Evolutionary conservation across 1,140 invertebrate species (phyloP).

Genomic region (Goniozus legneri): DNA sequence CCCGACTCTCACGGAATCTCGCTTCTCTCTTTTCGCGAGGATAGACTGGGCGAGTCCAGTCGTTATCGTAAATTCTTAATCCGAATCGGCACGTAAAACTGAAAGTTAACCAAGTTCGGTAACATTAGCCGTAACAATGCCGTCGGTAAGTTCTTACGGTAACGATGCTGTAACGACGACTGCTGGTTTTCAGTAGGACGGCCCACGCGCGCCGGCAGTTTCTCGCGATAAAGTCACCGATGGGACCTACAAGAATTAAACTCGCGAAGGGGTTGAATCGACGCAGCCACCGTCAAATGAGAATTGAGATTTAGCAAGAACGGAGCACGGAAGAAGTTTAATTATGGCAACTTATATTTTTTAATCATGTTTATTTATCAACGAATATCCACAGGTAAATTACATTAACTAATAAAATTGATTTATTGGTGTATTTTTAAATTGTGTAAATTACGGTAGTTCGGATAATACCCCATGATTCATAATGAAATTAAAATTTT

Average conservation of each 20-base stretch:
- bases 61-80: constrained; percentile 56
- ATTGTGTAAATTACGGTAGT: too few relatives aligned
- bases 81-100: constrained; percentile 54
- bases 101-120: constrained; percentile 52
- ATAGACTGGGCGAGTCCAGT: constrained; percentile 30
- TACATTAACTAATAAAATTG: too few relatives aligned
- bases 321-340: too few relatives aligned
- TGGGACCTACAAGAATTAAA: constrained; percentile 52
- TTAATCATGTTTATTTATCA: too few relatives aligned
- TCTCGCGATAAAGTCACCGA: constrained; percentile 53
- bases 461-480: too few relatives aligned
- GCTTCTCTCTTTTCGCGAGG: too few relatives aligned
- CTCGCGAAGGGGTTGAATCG: constrained; percentile 38
- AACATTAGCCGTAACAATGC: constrained; percentile 54
- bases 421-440: too few relatives aligned
- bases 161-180: constrained; percentile 54
- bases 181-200: too few relatives aligned
- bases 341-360: too few relatives aligned
- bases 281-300: constrained; percentile 17
- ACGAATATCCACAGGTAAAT: too few relatives aligned
- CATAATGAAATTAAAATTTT: too few relatives aligned
- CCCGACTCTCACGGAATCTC: too few relatives aligned
- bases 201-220: constrained; percentile 45
- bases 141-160: constrained; percentile 51
- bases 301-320: constrained; percentile 33